Percentiles rank a stretch among this genome's conserved stretches.
These are phyloP conservation scores for Patiria miniata DNA, from an alignment of 35 echinoderm and acorn worm genomes.

Conservation along the genomic window DNA sequence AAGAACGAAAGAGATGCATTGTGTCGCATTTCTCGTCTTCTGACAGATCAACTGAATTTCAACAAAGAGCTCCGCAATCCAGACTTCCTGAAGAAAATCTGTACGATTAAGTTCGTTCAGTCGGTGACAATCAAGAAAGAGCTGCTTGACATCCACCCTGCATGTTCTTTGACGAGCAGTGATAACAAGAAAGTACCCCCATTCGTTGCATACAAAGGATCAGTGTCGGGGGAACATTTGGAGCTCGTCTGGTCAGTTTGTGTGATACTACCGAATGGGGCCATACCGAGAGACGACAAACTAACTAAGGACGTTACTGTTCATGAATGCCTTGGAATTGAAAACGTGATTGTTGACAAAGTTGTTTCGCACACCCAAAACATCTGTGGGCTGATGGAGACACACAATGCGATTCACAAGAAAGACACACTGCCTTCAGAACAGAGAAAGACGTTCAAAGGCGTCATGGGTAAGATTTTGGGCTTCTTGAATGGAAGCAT, in stretches of 20 bases:
- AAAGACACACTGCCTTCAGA: background rate
- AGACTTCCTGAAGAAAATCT: background rate
- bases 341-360: background rate
- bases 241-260: conserved; percentile 25
- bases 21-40: background rate
- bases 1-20: background rate
- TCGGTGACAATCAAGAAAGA: conserved; percentile 17
- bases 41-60: background rate
- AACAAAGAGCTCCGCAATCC: background rate
- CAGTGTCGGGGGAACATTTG: background rate
- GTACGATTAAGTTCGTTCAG: conserved; percentile 20
- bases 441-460: conserved; percentile 1
- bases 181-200: background rate
- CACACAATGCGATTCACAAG: conserved; percentile 16
- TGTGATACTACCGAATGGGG: background rate
- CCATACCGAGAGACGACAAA: background rate
- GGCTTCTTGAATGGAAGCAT: background rate
- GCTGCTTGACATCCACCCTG: conserved; percentile 23
- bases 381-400: background rate
- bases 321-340: conserved; percentile 28
- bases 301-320: background rate
- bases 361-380: conserved; percentile 5
- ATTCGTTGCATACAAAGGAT: conserved; percentile 37
- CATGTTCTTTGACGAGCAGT: too few species aligned
- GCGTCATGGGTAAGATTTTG: background rate